phyloP scores from a whole-genome alignment of 2,888 invertebrate genomes.

The Eristalis tenax region DNA sequence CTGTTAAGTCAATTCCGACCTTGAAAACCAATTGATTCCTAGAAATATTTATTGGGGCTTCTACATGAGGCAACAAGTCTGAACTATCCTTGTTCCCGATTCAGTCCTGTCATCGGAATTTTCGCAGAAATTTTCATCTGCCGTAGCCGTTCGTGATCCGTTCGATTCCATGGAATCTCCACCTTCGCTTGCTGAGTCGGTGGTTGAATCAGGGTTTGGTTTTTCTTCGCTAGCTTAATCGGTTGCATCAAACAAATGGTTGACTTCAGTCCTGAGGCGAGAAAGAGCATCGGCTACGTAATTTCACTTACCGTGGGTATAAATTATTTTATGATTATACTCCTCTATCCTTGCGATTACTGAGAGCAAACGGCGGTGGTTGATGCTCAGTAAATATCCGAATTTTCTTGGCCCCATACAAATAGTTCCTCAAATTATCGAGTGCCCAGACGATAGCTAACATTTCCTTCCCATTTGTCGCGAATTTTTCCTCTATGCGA shows the following conservation, averaged over 20 bases:
- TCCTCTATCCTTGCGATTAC: conserved; percentile 16
- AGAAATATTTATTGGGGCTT: no score
- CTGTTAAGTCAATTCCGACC: no score
- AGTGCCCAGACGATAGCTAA: background rate
- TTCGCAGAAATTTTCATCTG: background rate
- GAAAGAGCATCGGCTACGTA: conserved; percentile 55
- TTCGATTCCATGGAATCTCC: no score
- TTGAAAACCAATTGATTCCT: no score
- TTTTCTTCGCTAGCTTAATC: no score
- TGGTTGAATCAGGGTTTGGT: background rate
- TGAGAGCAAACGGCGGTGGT: background rate
- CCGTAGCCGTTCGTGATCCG: no score
- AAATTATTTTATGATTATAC: conserved; percentile 40
- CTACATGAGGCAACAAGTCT: background rate
- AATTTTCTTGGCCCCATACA: background rate
- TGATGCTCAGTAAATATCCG: background rate
- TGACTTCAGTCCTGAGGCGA: background rate
- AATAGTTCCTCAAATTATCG: conserved; percentile 3
- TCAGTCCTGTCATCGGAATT: background rate
- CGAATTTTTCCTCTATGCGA: conserved; percentile 12
- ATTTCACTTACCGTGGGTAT: background rate
- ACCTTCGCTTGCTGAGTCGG: no score
- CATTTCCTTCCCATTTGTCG: conserved; percentile 37
- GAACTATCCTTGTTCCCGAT: background rate
- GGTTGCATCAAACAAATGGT: background rate